Evolutionary conservation across 2,113 vertebrate genomes (phyloP).

Genomic region (Gasterosteus nipponicus): DNA sequence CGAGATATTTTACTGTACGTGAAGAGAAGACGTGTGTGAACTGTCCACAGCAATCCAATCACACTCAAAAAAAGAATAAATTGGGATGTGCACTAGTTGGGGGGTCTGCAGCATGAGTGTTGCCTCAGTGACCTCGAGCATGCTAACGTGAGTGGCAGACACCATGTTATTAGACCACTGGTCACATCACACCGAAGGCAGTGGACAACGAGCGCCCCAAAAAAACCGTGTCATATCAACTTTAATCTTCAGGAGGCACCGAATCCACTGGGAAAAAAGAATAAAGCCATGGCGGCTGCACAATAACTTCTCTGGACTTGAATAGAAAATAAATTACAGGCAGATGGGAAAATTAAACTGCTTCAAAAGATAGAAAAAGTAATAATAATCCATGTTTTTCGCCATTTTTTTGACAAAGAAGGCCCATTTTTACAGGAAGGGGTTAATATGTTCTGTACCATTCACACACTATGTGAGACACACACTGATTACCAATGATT

Average conservation of each 20-base stretch:
- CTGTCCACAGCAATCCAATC: not conserved
- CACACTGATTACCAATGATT: slow-evolving; percentile 7
- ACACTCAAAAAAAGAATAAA: not conserved
- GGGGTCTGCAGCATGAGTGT: not conserved
- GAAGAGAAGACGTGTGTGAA: not conserved
- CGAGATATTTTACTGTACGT: not conserved
- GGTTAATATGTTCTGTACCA: slow-evolving; percentile 13
- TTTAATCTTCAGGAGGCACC: slow-evolving; percentile 24
- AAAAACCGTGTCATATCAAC: slow-evolving; percentile 16
- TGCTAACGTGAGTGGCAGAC: slow-evolving; percentile 38
- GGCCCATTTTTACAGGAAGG: not conserved
- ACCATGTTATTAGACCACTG: slow-evolving; percentile 26
- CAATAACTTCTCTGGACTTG: slow-evolving; percentile 12
- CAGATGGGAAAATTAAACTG: not conserved
- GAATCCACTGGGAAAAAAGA: not conserved
- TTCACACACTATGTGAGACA: not conserved
- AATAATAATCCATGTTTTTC: not conserved
- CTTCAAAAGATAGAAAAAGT: not conserved
- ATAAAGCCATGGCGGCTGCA: not conserved
- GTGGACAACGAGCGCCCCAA: slow-evolving; percentile 4
- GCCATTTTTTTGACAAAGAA: not conserved
- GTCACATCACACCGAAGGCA: slow-evolving; percentile 30
- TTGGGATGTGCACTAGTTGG: not conserved
- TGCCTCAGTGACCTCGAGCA: not conserved
- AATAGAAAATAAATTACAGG: not conserved